phyloP scores from a whole-genome alignment of 2,888 invertebrate species.

The Mechanitis mazaeus region DNA sequence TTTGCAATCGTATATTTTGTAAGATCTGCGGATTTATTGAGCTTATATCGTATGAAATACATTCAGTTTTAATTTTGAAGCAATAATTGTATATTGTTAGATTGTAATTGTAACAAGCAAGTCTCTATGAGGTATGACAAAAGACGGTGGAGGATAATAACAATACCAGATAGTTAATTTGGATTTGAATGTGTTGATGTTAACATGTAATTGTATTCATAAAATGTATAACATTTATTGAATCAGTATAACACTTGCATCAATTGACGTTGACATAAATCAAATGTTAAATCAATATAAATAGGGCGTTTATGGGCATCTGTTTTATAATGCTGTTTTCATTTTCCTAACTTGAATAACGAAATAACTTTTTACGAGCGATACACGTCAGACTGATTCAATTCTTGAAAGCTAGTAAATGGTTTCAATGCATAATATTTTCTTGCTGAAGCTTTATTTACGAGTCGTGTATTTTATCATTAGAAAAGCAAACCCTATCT shows the following conservation, averaged over 20 bases:
- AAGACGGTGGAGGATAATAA: background rate
- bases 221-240: conserved; percentile 5
- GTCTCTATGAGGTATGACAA: too few species aligned
- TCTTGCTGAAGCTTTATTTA: conserved; percentile 27
- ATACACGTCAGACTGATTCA: conserved; percentile 10
- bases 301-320: background rate
- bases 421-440: conserved; percentile 22
- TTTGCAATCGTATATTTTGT: conserved; percentile 22
- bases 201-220: background rate
- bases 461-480: conserved; percentile 30
- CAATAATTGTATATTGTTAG: too few species aligned
- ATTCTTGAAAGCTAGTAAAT: conserved; percentile 7
- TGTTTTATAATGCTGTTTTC: background rate
- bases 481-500: conserved; percentile 28
- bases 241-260: background rate
- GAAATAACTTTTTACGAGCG: conserved; percentile 17
- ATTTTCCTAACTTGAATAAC: conserved; percentile 22
- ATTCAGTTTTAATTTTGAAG: too few species aligned
- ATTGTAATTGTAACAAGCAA: too few species aligned
- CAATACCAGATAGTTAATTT: too few species aligned
- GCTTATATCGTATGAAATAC: background rate
- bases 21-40: conserved; percentile 10
- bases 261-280: background rate
- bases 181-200: too few species aligned
- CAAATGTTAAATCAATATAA: background rate